Conservation (phyloP, 2,888 invertebrate species). For the Lasioglossum leucozonium region DNA sequence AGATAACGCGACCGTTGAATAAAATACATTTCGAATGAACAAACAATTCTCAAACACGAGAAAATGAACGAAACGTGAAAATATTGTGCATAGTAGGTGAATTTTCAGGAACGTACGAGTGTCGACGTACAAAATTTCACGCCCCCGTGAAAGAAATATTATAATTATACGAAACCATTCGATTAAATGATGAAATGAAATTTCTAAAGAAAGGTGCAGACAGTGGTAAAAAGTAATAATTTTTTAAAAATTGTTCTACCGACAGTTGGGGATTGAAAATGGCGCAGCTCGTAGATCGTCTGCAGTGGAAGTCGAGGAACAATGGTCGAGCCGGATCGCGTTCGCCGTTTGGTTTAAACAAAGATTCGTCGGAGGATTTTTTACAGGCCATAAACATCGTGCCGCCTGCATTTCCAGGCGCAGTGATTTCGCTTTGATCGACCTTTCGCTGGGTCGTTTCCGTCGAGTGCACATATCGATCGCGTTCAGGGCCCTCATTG, state of each 20-base stretch:
- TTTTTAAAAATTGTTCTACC: neutral
- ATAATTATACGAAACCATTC: neutral
- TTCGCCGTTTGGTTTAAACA: slow-evolving; percentile 39
- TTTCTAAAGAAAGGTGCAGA: no score
- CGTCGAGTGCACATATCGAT: slow-evolving; percentile 83
- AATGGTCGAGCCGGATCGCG: neutral
- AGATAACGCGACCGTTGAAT: neutral
- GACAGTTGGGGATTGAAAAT: neutral
- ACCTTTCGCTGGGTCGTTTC: slow-evolving; percentile 77
- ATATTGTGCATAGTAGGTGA: neutral
- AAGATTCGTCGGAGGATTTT: slow-evolving; percentile 40
- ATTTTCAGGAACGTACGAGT: no score
- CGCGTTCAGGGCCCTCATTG: slow-evolving; percentile 77
- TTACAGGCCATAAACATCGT: slow-evolving; percentile 56
- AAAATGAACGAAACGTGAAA: neutral
- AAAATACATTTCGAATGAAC: neutral
- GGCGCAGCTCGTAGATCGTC: neutral
- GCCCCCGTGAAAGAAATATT: neutral
- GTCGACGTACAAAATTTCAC: neutral
- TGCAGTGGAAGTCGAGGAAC: neutral
- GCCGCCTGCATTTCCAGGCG: slow-evolving; percentile 41
- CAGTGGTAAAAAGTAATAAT: no score
- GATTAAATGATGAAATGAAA: neutral
- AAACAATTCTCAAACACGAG: neutral
- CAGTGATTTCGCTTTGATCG: slow-evolving; percentile 81